These are phyloP conservation scores for Nannoperca australis DNA, from an alignment of 2,797 vertebrate genomes.

Conservation along the genomic window DNA sequence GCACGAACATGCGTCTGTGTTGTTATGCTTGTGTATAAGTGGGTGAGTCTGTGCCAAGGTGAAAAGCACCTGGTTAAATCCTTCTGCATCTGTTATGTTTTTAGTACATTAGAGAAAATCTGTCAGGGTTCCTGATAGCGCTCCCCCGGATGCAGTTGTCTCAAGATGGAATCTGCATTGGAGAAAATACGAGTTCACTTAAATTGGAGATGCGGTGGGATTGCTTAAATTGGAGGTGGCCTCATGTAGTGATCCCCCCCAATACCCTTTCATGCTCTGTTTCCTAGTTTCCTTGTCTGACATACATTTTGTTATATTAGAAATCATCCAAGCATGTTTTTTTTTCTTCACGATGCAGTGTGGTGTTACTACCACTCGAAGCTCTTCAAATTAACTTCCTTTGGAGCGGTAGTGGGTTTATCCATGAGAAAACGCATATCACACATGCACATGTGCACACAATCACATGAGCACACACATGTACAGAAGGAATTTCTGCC, in stretches of 20 bases:
- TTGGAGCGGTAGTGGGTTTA: slow-evolving; percentile 50
- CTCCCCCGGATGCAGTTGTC: slow-evolving; percentile 13
- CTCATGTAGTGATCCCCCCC: slow-evolving; percentile 12
- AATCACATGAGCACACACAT: slow-evolving; percentile 51
- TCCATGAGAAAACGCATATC: slow-evolving; percentile 56
- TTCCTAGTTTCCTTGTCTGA: slow-evolving; percentile 37
- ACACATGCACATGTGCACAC: slow-evolving; percentile 48
- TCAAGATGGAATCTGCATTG: slow-evolving; percentile 2
- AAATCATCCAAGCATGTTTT: slow-evolving; percentile 36
- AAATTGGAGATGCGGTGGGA: slow-evolving; percentile 6
- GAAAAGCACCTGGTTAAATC: slow-evolving; percentile 52
- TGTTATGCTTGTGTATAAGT: slow-evolving; percentile 7
- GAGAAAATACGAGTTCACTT: slow-evolving; percentile 25
- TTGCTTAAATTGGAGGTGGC: slow-evolving; percentile 13
- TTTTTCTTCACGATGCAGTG: slow-evolving; percentile 16
- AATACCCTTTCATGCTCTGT: not conserved
- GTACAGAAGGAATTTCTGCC: slow-evolving; percentile 56
- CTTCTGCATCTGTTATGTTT: slow-evolving; percentile 50
- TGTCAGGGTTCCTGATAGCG: slow-evolving; percentile 41
- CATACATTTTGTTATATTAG: slow-evolving; percentile 45
- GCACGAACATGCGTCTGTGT: not conserved
- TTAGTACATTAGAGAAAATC: slow-evolving; percentile 55
- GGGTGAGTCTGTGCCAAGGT: slow-evolving; percentile 13
- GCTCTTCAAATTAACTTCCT: slow-evolving; percentile 54
- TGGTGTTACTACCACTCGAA: slow-evolving; percentile 34